Evolutionary conservation across 2,113 vertebrate species (phyloP), one percentile per base, ranked within the genome.

Genomic region (Rostratula benghalensis): DNA sequence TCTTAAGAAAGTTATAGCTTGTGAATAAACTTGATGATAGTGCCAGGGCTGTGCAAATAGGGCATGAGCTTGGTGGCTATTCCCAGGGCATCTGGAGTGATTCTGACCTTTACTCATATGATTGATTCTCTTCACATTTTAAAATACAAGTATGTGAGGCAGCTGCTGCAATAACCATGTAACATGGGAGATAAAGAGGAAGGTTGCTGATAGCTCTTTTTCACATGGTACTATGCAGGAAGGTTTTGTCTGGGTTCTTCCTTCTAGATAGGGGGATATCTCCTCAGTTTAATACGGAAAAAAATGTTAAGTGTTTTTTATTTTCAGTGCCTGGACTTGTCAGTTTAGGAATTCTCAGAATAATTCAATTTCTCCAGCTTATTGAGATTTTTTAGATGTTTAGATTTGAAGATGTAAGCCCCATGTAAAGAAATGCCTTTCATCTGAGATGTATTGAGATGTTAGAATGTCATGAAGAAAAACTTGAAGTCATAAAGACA

Each of bases 21-120:
- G 19, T 69, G 20, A 63, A 51, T 27, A 7, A 61, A 24, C 5
- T 16, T 37, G 25, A 33, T 43, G 31, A 23, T 23, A 74, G 4
- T 31, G 30, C 3, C 21, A 41, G 45, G 21, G 18, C 23, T 54
- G 13, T 43, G 31, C 1, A 3, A 71, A 45, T 7, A 28, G 11
- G 6, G 13, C 37, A 12, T 13, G 1, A 0, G 45, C 59, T 67
- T 3, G 4, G 9, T 25, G 13, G 19, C 7, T 17, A 18, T 37
- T 85, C 16, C 27, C 10, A 59, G 27, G 15, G 28, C 9, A 21
- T 73, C 28, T 41, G 20, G 19, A 54, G 18, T 23, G 17, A 61
- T 81, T 75, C n/a, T 75, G 24, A 17, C 10, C 46, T 80, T 68
- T 61, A 43, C 13, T 33, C 5, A 3, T 35, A 51, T 8, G 11